Percentiles rank a stretch among this genome's conserved stretches.
Evolutionary conservation across 2,888 invertebrate species (phyloP).

Genomic region (Agonopterix subpropinquella): DNA sequence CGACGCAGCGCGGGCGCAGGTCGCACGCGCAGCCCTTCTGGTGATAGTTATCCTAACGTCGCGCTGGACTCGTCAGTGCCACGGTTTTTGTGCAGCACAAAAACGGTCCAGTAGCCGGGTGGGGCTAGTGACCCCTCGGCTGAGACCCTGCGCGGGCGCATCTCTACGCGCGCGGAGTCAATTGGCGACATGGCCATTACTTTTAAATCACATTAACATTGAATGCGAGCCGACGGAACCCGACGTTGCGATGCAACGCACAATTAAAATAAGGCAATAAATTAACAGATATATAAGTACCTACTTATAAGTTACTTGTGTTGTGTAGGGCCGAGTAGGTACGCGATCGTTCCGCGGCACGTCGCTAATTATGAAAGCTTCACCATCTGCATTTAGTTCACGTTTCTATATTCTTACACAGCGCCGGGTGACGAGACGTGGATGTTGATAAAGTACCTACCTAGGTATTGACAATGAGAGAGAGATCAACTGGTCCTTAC

Average conservation of each 20-base stretch:
- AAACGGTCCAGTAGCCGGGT: not conserved
- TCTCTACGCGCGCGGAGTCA: conserved; percentile 18
- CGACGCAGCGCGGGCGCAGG: conserved; percentile 12
- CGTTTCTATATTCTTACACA: too few species aligned
- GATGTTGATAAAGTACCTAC: too few species aligned
- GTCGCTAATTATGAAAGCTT: too few species aligned
- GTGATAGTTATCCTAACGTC: too few species aligned
- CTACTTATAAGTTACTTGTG: not conserved
- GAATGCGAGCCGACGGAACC: conserved; percentile 47
- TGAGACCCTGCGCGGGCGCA: not conserved
- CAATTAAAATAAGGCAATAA: conserved; percentile 68
- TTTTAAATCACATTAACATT: conserved; percentile 64
- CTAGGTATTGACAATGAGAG: too few species aligned
- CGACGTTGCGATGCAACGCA: conserved; percentile 37
- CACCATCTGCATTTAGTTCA: too few species aligned
- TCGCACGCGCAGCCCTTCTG: not conserved
- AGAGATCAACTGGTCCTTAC: too few species aligned
- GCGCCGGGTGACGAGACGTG: too few species aligned
- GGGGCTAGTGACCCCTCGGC: conserved; percentile 3
- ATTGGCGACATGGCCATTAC: conserved; percentile 56
- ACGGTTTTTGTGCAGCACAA: not conserved
- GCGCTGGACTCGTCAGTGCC: not conserved
- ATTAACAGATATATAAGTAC: conserved; percentile 23
- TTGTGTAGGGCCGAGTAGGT: too few species aligned
- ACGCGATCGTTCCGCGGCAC: too few species aligned